Evolutionary conservation across 2,888 invertebrate species (phyloP).

Genomic region (Priocnemis perturbator): DNA sequence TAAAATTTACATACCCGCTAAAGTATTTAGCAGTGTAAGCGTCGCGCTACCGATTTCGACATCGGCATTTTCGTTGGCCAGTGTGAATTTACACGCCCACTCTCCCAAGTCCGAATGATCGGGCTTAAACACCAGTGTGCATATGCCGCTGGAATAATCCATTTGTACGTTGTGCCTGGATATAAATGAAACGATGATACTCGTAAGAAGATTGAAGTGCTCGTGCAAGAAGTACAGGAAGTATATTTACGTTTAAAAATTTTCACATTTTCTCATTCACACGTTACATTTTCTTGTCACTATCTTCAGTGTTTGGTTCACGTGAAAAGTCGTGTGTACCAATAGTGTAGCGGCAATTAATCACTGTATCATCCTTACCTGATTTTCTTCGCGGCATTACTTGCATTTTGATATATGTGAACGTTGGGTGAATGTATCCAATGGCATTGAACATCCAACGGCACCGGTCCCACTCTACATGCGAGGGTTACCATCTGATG

Average conservation of each 20-base stretch:
- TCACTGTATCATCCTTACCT: conserved; percentile 45
- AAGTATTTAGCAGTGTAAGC: conserved; percentile 63
- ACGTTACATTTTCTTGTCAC: no score
- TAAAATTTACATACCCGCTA: conserved; percentile 51
- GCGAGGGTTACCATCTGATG: conserved; percentile 70
- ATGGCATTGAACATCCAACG: conserved; percentile 62
- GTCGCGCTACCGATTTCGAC: conserved; percentile 66
- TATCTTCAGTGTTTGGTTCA: no score
- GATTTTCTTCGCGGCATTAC: conserved; percentile 41
- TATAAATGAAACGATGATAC: not conserved
- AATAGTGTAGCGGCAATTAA: not conserved
- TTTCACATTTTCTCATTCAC: no score
- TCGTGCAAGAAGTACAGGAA: not conserved
- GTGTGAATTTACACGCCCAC: conserved; percentile 69
- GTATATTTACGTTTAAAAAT: no score
- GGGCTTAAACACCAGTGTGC: conserved; percentile 68
- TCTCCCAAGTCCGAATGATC: conserved; percentile 67
- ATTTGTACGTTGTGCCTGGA: conserved; percentile 64
- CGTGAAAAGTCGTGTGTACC: not conserved
- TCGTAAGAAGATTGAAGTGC: not conserved
- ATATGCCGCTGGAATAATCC: conserved; percentile 68
- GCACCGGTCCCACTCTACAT: conserved; percentile 62
- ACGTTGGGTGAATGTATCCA: conserved; percentile 67
- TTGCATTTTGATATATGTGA: conserved; percentile 54
- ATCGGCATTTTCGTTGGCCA: conserved; percentile 49